phyloP scores from a whole-genome alignment of 2,113 vertebrate genomes.

The Xenopus laevis region DNA sequence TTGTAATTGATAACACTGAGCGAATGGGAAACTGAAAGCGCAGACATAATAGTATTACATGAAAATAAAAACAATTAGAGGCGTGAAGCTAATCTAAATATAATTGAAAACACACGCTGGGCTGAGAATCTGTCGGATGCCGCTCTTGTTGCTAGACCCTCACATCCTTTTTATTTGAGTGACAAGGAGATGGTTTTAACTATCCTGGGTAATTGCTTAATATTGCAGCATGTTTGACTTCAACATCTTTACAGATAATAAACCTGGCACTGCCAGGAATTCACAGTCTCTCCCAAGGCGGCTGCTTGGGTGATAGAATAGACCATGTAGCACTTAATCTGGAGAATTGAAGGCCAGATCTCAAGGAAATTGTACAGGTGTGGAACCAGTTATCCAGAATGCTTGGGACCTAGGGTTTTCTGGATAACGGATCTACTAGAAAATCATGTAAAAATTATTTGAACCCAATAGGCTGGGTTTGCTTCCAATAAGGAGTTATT shows the following conservation, averaged over 20 bases:
- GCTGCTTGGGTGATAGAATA: neutral
- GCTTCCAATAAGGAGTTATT: too few relatives aligned
- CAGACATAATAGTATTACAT: slow-evolving; percentile 32
- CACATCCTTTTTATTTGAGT: slow-evolving; percentile 12
- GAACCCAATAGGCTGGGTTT: too few relatives aligned
- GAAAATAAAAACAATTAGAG: slow-evolving; percentile 43
- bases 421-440: too few relatives aligned
- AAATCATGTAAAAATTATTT: too few relatives aligned
- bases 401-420: too few relatives aligned
- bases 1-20: slow-evolving; percentile 29
- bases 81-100: slow-evolving; percentile 39
- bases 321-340: neutral
- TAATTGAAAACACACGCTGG: slow-evolving; percentile 40
- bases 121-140: slow-evolving; percentile 16
- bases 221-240: neutral
- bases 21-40: neutral
- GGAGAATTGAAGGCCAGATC: neutral
- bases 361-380: neutral
- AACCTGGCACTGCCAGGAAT: neutral
- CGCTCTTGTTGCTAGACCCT: slow-evolving; percentile 12
- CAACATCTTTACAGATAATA: neutral
- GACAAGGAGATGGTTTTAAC: slow-evolving; percentile 3
- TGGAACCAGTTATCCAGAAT: too few relatives aligned
- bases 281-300: neutral
- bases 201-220: neutral